Base-by-base conservation (phyloP, 1,140 invertebrate species). In the Reticulitermes speratus region DNA sequence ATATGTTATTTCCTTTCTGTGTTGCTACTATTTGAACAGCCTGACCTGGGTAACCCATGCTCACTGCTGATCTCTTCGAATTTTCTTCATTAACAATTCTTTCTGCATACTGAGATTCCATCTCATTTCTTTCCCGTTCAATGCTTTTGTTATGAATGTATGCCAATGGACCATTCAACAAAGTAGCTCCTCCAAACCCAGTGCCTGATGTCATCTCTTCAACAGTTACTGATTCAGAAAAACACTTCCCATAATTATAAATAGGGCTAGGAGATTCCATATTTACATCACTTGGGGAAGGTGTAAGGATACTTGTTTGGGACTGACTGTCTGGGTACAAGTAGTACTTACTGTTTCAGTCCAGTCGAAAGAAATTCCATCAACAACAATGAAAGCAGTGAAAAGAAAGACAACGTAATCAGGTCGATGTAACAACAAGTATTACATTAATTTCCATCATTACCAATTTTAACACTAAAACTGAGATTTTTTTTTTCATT, bases 251-350 rank as follows among this genome's bases (percentile, higher is more conserved):
- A 30, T 75, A 75, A 69, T 85, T 52, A 30, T 25, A 69, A 32
- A 82, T 69, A 82, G 92, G 92, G 89, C 90, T 92, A 83, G 92
- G 92, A 65, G 92, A 92, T 87, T 91, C 91, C 92, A 93, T 93
- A 82, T 90, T 90, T 48, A 93, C 89, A 88, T 94, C 93, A 87
- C 91, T 92, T 86, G 93, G 92, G 81, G 93, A 94, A 69, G 93
- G 93, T 88, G 92, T 93, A 87, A 92, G 90, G 87, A 91, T 90
- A 85, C 90, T 87, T 82, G 86, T 84, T 81, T 88, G 85, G 87
- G 81, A 88, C 87, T 88, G 87, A 87, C 86, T 87, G 23, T 88
- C 88, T 86, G 88, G 87, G 44, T 89, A 84, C 75, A 87, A 85
- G 85, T 90, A 88, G 87, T 91, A 92, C 91, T 91, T 92, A 91